Base-by-base conservation (phyloP, 1,140 invertebrate genomes). In the Parapsyche elsis region DNA sequence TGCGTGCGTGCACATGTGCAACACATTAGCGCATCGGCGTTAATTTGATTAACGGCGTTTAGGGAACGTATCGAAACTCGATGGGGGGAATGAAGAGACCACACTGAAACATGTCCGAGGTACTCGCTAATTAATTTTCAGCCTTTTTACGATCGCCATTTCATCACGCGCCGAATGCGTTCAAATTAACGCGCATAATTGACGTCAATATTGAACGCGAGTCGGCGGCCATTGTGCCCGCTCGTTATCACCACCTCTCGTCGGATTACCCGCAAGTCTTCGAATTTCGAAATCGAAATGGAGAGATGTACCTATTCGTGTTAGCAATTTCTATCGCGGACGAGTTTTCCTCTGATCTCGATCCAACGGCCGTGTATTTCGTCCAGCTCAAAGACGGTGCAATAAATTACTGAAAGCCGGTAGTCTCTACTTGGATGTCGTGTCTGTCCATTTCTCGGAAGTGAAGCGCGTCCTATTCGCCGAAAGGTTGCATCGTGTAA, bases 41-140 rank as follows among this genome's bases (percentile, higher is more conserved):
- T 82, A 82, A 82, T 82, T 82, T 67, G 75, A 81, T 81, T 81
- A 81, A 59, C 77, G 46, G 73, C 53, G 46, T 71, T 81, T 79
- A 79, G 77, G 38, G 77, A 76, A 53, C 78, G 45, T 82, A 76
- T 71, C 78, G 77, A 21, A 49, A 76, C n/a, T 76, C 2, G 16
- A 53, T 46, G 49, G 49, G 30, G 10, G 2, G 49, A 53, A 12
- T 5, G 16, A 53, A 53, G 49, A 53, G 16, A 53, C 10, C 49
- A 12, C 10, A 53, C 12, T 14, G 49, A 16, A 53, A 79, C 75
- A 81, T 79, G 78, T 49, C 30, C 16, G 59, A 19, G 24, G 64
- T 0, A 67, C 7, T 67, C 45, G 71, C 71, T 73, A 81, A 81
- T 81, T 78, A 81, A 78, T 78, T 78, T 64, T 53, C 71, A 12